Evolutionary conservation across 2,888 invertebrate genomes (phyloP), one percentile per base, ranked within the genome.

Genomic region (Netelia virgata): DNA sequence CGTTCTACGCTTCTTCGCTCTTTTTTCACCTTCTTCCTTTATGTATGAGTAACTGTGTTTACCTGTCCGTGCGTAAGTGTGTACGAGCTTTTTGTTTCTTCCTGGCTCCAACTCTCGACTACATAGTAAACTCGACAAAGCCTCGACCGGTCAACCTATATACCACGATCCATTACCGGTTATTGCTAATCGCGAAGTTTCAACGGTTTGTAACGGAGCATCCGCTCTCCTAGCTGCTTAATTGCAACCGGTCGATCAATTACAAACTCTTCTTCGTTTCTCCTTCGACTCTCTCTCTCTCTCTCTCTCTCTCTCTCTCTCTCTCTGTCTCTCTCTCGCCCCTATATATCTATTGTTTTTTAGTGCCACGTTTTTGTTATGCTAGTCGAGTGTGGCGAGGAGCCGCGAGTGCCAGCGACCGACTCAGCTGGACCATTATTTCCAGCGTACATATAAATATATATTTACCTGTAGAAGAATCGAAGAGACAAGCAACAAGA

Each of bases 161-260:
- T 70, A 59, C 66, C 53, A 6, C 14, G 57, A 68, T 18, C 10
- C 69, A 79, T 78, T 69, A 79, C 70, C 75, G 70, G 79, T 79
- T 47, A 79, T 72, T 75, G 50, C 75, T 61, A 57, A 63, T 74
- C 69, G 70, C 69, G 55, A 59, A 55, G 1, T 43, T 78, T 23
- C 11, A 53, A 16, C 78, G 28, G 55, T 83, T 66, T 23, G 50
- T 76, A 83, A 83, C 83, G 80, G 76, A 76, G 36, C 53, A 47
- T 11, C 47, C 47, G 47, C 9, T 55, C 63, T 78, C 20, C 80
- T 81, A 83, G 64, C 72, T 80, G 76, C 85, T 88, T 83, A 75
- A 83, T 87, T 86, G 74, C 76, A 81, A 81, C 83, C 79, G 82
- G 77, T 80, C 66, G 85, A 86, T 89, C 84, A 86, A 89, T 89